Percentiles rank a stretch among this genome's conserved stretches.
These are phyloP conservation scores for Anniella stebbinsi DNA, from an alignment of 2,797 vertebrate species.

Conservation along the genomic window DNA sequence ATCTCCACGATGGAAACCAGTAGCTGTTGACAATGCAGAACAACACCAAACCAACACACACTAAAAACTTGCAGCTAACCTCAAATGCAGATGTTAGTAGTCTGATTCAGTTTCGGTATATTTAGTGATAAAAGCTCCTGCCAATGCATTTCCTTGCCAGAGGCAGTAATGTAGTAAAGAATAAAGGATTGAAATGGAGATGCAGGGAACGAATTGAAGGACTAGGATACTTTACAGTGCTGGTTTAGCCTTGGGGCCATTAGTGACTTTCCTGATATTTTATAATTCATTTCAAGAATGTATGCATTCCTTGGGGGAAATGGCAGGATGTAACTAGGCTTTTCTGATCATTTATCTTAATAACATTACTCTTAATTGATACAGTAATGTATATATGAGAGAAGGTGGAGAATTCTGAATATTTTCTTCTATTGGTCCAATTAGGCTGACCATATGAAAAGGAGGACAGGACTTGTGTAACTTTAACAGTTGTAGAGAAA, in stretches of 20 bases:
- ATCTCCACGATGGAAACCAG: neutral
- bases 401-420: neutral
- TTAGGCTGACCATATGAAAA: too few relatives aligned
- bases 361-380: slow-evolving; percentile 27
- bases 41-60: neutral
- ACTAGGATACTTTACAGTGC: neutral
- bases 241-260: slow-evolving; percentile 14
- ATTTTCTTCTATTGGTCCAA: neutral
- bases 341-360: slow-evolving; percentile 33
- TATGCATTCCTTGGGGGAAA: neutral
- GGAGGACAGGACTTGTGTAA: too few relatives aligned
- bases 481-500: too few relatives aligned
- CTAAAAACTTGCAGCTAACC: neutral
- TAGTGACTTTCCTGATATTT: slow-evolving; percentile 17
- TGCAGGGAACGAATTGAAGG: slow-evolving; percentile 8
- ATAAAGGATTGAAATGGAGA: slow-evolving; percentile 24
- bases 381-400: neutral
- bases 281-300: slow-evolving; percentile 17
- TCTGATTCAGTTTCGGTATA: slow-evolving; percentile 17
- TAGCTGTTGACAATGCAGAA: neutral
- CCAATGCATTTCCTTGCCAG: slow-evolving; percentile 31
- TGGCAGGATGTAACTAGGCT: slow-evolving; percentile 1
- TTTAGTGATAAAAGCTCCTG: slow-evolving; percentile 17
- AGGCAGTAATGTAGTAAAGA: slow-evolving; percentile 22
- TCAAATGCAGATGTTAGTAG: slow-evolving; percentile 13